These are phyloP conservation scores for Varanus salvator DNA, from an alignment of 2,113 vertebrate genomes.

Conservation along the genomic window DNA sequence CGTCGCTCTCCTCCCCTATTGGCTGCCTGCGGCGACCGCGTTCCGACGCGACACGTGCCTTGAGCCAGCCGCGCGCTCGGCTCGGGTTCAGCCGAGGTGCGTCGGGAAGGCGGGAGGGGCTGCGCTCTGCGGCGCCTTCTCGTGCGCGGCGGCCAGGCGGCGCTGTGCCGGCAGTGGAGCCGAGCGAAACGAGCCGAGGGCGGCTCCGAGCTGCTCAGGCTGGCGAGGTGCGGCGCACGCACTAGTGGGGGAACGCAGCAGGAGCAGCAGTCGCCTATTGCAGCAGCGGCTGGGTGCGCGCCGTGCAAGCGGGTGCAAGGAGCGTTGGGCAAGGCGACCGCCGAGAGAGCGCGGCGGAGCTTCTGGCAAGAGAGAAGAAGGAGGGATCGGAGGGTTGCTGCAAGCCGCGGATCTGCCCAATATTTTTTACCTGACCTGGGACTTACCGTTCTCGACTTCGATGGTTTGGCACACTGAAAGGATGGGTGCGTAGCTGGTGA, in stretches of 20 bases:
- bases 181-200: background rate
- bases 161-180: slow-evolving; percentile 34
- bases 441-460: background rate
- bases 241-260: background rate
- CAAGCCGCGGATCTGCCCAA: background rate
- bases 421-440: background rate
- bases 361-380: background rate
- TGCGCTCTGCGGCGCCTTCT: background rate
- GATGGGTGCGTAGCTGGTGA: slow-evolving; percentile 21
- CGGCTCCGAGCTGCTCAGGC: slow-evolving; percentile 4
- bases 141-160: slow-evolving; percentile 53
- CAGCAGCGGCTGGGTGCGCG: slow-evolving; percentile 45
- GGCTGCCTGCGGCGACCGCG: background rate
- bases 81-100: background rate
- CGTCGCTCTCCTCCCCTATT: background rate
- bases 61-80: background rate
- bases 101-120: background rate
- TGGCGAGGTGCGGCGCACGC: slow-evolving; percentile 14
- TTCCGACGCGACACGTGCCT: background rate
- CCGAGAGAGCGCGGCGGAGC: background rate
- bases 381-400: background rate
- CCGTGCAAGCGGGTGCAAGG: slow-evolving; percentile 23
- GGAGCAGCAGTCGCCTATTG: background rate
- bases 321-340: background rate
- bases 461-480: background rate